Base-by-base conservation (phyloP, 2,113 vertebrate genomes). In the Mustela lutreola region DNA sequence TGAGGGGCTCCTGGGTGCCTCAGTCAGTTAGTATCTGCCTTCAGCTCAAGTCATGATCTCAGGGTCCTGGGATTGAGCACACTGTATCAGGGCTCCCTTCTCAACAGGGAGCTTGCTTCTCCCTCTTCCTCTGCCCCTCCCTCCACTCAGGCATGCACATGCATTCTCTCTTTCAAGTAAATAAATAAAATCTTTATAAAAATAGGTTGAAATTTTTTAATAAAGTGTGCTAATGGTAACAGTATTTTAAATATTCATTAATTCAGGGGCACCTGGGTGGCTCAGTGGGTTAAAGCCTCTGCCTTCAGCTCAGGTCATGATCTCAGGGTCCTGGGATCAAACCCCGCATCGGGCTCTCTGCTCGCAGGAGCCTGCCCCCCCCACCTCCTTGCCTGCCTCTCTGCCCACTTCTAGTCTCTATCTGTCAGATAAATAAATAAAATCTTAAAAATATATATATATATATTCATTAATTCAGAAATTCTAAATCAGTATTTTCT, bases 181-280 rank as follows among this genome's bases (percentile, higher is more conserved):
- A n/a, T 19, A 70, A 70, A 70, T 70, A 19, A 70, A 70, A 70
- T n/a, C 65, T 67, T 70, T 70, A 70, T 62, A 67, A 31, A 63
- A 42, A 26, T 12, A 42, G 36, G 36, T 75, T 73, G 36, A 53
- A 53, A 53, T 53, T 15, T 53, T 53, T 53, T 53, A 75, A 26
- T 42, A 79, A 89, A 87, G 6, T 62, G 50, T 94, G 48, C 21
- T 95, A 76, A 3, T 95, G 60, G 89, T 79, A 78, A 56, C 48
- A 92, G 45, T 89, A 70, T 80, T 73, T 93, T 93, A 94, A 96
- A 75, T 97, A 31, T 95, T 91, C 2, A 62, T 63, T 91, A 89
- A 89, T 90, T 91, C 11, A 79, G 58, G 39, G 39, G 39, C 39
- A 39, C 39, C 39, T 39, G 39, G 39, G 39, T 39, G 39, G 39